Conservation (phyloP, 2,888 invertebrate species). For the Periphyllus acericola region DNA sequence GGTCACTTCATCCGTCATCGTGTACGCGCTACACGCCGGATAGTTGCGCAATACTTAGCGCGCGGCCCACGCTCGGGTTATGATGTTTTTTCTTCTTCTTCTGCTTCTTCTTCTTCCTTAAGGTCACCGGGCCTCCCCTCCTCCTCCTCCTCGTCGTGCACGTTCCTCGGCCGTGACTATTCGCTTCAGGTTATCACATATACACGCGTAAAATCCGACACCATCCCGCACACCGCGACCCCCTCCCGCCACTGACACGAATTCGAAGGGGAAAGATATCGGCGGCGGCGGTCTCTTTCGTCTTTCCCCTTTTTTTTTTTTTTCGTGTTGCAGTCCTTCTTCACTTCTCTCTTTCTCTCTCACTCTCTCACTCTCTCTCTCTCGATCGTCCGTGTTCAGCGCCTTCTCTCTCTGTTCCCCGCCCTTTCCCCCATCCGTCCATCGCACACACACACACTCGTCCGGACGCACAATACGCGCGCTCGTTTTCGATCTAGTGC, state of each 20-base stretch:
- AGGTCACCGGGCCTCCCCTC: conserved; percentile 44
- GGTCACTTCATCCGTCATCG: conserved; percentile 58
- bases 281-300: not conserved
- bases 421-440: not conserved
- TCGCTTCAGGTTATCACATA: conserved; percentile 15
- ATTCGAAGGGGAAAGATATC: conserved; percentile 49
- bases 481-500: conserved; percentile 29
- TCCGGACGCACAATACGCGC: not conserved
- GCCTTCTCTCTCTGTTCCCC: not conserved
- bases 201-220: conserved; percentile 46
- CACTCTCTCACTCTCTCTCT: not conserved
- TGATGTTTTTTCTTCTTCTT: conserved; percentile 2
- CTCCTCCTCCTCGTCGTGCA: conserved; percentile 20
- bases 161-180: conserved; percentile 14
- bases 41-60: conserved; percentile 35
- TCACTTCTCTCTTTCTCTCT: not conserved
- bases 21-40: not conserved
- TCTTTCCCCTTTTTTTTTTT: conserved; percentile 39
- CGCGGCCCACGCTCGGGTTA: conserved; percentile 55
- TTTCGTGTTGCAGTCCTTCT: conserved; percentile 8
- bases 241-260: not conserved
- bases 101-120: conserved; percentile 22
- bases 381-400: too few species aligned
- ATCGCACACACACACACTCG: not conserved
- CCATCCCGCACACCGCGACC: conserved; percentile 17